phyloP scores from a whole-genome alignment of 1,140 invertebrate genomes.

The Diprion similis region DNA sequence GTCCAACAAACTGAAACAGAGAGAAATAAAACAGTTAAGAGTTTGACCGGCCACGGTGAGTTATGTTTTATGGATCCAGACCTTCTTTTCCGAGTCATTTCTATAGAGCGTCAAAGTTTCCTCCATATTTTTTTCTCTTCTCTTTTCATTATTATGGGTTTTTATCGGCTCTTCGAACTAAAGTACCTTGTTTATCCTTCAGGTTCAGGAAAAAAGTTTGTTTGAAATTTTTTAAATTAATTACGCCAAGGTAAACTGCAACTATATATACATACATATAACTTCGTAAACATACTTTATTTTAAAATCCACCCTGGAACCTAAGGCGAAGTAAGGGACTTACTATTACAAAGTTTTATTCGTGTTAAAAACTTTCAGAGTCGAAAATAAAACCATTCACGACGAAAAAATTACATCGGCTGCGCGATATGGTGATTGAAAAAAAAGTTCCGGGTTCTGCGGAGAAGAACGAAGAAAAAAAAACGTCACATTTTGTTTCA shows the following conservation, averaged over 20 bases:
- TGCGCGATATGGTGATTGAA: too few relatives aligned
- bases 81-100: background rate
- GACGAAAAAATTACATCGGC: too few relatives aligned
- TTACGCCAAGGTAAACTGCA: background rate
- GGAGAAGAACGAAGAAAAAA: too few relatives aligned
- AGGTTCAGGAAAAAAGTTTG: background rate
- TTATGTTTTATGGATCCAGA: constrained; percentile 2
- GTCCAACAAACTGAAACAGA: background rate
- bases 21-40: background rate
- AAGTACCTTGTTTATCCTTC: constrained; percentile 5
- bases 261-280: background rate
- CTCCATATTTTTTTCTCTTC: too few relatives aligned
- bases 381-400: too few relatives aligned
- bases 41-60: background rate
- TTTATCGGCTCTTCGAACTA: constrained; percentile 3
- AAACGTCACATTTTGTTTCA: too few relatives aligned
- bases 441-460: too few relatives aligned
- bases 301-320: background rate
- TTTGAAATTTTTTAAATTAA: background rate
- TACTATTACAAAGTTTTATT: too few relatives aligned
- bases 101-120: background rate
- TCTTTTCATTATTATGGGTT: background rate
- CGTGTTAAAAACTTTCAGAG: too few relatives aligned
- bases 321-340: too few relatives aligned
- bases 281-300: background rate